Evolutionary conservation across 2,113 vertebrate species (phyloP).

Genomic region (Pica pica): DNA sequence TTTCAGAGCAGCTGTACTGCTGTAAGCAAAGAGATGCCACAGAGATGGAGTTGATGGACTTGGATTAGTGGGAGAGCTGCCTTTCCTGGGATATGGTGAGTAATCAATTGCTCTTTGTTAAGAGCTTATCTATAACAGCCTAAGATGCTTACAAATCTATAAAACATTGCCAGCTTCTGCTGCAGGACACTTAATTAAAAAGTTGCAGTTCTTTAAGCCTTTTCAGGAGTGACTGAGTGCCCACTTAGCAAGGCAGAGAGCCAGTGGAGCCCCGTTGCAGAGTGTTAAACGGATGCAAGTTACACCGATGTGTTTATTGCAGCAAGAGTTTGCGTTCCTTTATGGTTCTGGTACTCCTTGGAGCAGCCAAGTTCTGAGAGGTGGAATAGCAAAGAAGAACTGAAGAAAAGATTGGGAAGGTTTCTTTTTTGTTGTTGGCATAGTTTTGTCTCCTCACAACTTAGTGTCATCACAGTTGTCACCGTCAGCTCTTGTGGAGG

Average conservation of each 20-base stretch:
- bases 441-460: conserved; percentile 42
- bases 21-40: not conserved
- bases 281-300: not conserved
- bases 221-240: not conserved
- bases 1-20: not conserved
- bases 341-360: not conserved
- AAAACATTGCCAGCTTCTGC: not conserved
- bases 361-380: not conserved
- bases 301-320: not conserved
- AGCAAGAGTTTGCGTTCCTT: not conserved
- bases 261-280: not conserved
- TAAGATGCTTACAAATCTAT: not conserved
- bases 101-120: conserved; percentile 13
- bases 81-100: not conserved
- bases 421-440: not conserved
- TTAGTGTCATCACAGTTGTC: conserved; percentile 54
- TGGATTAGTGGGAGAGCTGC: not conserved
- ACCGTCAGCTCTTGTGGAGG: conserved; percentile 1
- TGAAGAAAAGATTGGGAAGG: not conserved
- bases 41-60: not conserved
- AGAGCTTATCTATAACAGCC: not conserved
- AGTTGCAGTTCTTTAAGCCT: not conserved
- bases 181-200: not conserved
- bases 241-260: not conserved
- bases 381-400: not conserved